Evolutionary conservation across 2,113 vertebrate genomes (phyloP).

Genomic region (Arenaria interpres): DNA sequence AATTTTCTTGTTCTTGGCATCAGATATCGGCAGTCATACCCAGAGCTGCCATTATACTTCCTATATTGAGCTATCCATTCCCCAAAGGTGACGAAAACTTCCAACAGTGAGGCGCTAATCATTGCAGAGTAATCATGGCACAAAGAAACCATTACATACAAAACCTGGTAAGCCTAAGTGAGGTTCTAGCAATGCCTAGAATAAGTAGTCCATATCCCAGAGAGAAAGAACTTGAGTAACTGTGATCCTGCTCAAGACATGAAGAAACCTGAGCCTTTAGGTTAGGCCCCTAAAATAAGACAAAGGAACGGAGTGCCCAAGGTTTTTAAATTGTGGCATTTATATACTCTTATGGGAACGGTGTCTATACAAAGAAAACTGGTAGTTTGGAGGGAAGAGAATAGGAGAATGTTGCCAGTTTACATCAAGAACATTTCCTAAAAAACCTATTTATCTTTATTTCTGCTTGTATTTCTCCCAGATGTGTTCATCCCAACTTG

Average conservation of each 20-base stretch:
- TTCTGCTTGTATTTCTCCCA: not conserved
- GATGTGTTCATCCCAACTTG: fast-evolving
- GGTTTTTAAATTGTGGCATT: not conserved
- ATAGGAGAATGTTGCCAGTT: not conserved
- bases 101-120: not conserved
- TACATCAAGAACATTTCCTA: not conserved
- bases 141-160: not conserved
- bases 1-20: not conserved
- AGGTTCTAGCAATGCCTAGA: not conserved
- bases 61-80: not conserved
- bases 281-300: not conserved
- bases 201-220: not conserved
- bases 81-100: not conserved
- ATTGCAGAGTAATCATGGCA: not conserved
- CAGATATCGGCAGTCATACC: not conserved
- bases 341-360: not conserved
- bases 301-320: not conserved
- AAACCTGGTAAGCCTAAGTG: not conserved
- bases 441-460: not conserved
- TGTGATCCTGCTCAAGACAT: not conserved
- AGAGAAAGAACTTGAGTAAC: not conserved
- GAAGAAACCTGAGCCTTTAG: not conserved
- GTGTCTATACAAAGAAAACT: not conserved
- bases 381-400: not conserved
- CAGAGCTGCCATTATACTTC: not conserved